A percentile compares a stretch with the other conserved stretches of the same genome.
Conservation (phyloP, 2,113 vertebrate species). For the Apus apus region DNA sequence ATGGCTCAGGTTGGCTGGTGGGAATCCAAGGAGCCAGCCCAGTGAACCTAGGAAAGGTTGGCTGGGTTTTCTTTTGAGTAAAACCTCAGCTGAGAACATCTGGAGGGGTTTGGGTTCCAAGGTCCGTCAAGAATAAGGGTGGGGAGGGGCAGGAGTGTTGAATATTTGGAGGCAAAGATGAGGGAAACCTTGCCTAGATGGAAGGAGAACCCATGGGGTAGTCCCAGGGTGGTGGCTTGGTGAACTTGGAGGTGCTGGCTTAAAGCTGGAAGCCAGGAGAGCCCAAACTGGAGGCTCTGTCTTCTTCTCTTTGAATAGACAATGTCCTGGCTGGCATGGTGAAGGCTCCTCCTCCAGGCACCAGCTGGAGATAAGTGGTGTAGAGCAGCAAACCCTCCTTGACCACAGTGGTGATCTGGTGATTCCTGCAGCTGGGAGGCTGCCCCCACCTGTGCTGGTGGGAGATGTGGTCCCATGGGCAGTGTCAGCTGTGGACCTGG, state of each 20-base stretch:
- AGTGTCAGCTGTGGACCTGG: neutral
- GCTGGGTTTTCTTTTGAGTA: neutral
- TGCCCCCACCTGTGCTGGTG: neutral
- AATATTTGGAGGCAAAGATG: neutral
- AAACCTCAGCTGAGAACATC: neutral
- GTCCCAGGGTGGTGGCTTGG: neutral
- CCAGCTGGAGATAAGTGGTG: neutral
- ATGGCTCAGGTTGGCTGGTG: neutral
- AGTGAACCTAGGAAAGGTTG: neutral
- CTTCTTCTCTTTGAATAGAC: neutral
- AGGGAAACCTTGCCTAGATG: neutral
- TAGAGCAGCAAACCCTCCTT: neutral
- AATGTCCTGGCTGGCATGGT: neutral
- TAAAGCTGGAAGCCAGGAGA: neutral
- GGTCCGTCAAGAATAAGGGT: neutral
- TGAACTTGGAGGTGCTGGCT: neutral
- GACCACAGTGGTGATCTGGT: neutral
- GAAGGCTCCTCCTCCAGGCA: neutral
- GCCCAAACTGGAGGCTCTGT: rapidly evolving
- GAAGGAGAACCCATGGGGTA: neutral
- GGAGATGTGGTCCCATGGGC: neutral
- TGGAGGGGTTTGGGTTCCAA: neutral
- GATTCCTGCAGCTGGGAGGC: neutral
- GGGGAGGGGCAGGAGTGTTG: neutral
- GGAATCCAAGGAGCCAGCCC: neutral